Evolutionary conservation across 1,140 invertebrate species (phyloP).

Genomic region (Drosophila oshimai): DNA sequence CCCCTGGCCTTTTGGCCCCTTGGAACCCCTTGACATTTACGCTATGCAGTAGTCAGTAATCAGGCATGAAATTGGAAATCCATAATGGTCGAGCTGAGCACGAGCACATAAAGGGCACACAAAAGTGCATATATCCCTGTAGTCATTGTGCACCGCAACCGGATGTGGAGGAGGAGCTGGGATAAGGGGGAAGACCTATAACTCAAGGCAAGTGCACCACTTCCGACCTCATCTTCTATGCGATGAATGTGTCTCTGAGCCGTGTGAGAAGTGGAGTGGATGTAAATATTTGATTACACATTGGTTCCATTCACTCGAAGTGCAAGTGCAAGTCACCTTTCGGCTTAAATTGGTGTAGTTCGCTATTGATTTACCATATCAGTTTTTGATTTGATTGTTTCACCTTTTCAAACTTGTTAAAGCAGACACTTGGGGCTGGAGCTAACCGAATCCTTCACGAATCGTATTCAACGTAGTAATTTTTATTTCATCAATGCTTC

Average conservation of each 20-base stretch:
- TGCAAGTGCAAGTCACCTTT: not conserved
- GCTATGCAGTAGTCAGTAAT: slow-evolving; percentile 34
- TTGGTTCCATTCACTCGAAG: not conserved
- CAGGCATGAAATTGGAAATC: slow-evolving; percentile 75
- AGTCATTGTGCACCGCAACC: not conserved
- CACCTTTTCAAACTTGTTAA: too few relatives aligned
- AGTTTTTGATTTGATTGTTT: not conserved
- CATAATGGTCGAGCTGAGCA: slow-evolving; percentile 47
- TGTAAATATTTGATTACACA: slow-evolving; percentile 23
- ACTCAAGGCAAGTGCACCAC: not conserved
- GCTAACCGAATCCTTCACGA: too few relatives aligned
- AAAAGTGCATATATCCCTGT: slow-evolving; percentile 8
- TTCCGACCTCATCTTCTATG: not conserved
- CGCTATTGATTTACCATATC: not conserved
- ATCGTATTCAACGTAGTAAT: too few relatives aligned
- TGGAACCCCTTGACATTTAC: slow-evolving; percentile 32
- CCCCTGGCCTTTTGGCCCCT: slow-evolving; percentile 25
- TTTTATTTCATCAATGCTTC: too few relatives aligned
- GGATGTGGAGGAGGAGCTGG: not conserved
- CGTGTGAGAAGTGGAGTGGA: not conserved
- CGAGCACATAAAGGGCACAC: slow-evolving; percentile 23
- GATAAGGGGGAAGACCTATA: not conserved
- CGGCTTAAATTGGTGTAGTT: not conserved
- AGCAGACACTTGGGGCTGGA: too few relatives aligned
- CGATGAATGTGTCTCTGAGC: not conserved